Base-by-base conservation (phyloP, 2,888 invertebrate genomes). In the Odontocerum albicorne region DNA sequence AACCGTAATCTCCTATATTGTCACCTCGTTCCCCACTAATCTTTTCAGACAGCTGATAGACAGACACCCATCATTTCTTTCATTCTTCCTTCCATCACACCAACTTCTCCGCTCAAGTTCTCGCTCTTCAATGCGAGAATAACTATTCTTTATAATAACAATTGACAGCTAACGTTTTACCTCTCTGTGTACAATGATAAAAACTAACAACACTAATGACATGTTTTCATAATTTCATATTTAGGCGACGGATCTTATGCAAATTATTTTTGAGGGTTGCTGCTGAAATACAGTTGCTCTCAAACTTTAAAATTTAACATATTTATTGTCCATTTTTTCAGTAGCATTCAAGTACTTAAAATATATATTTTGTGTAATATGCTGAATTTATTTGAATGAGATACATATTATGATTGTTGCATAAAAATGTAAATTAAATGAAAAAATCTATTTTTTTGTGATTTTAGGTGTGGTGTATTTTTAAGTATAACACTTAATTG, bases 151-250 rank as follows among this genome's bases (percentile, higher is more conserved):
- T n/a, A n/a, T 40, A 32, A 40, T 49, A 32, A 27, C 7, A 12
- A 19, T 17, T 49, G 49, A 49, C 49, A 40, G 40, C 15, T 40
- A 49, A 49, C 40, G 31, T 49, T 49, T 49, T 49, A 38, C 21
- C n/a, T 47, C 17, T 32, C 27, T 40, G 40, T 49, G 32, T 20
- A 4, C 10, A 12, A 39, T 40, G 49, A 47, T 47, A 54, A 54
- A 42, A 49, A 35, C 40, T 38, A 42, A 47, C 42, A 47, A 47
- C 47, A 19, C 47, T 54, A 54, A 49, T 57, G 51, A 51, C 46
- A 47, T 55, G 55, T 55, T 55, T 51, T 59, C 43, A 47, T 59
- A 57, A 57, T 57, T 57, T 53, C 47, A 47, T 46, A 36, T 40
- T 16, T 19, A 47, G 42, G 33, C 33, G 19, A 19, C 20, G 38